Conservation (phyloP, 2,797 vertebrate genomes). For the Argyrosomus regius region DNA sequence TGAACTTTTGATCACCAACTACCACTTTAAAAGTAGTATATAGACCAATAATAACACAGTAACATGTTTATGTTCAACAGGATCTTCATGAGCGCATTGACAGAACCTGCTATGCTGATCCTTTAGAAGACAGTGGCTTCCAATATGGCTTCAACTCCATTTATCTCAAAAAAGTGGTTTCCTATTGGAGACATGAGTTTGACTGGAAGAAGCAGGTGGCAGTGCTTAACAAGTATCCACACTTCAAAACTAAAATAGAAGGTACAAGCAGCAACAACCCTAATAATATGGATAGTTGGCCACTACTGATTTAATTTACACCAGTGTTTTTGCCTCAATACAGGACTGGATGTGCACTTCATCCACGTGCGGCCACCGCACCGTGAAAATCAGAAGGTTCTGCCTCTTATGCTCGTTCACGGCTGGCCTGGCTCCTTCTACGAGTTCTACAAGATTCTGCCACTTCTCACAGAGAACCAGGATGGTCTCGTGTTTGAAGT, state of each 20-base stretch:
- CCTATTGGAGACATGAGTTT: conserved; percentile 91
- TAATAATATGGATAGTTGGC: background rate
- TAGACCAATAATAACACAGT: background rate
- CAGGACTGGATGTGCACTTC: conserved; percentile 91
- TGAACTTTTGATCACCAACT: background rate
- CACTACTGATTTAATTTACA: background rate
- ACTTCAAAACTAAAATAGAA: conserved; percentile 93
- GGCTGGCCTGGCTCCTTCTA: conserved; percentile 94
- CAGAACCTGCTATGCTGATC: conserved; percentile 80
- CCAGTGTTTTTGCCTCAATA: background rate
- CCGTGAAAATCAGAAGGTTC: conserved; percentile 75
- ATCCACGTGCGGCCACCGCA: conserved; percentile 86
- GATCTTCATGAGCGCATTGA: conserved; percentile 90
- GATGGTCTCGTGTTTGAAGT: conserved; percentile 87
- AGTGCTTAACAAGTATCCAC: conserved; percentile 89
- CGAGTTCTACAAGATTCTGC: conserved; percentile 92
- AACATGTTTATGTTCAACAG: conserved; percentile 70
- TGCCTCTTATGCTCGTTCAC: conserved; percentile 90
- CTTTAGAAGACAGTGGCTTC: conserved; percentile 86
- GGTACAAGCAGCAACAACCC: conserved; percentile 74
- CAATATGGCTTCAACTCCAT: conserved; percentile 91
- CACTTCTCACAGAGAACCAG: conserved; percentile 85
- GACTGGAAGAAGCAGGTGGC: conserved; percentile 91
- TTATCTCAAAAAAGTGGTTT: conserved; percentile 86
- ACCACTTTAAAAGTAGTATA: background rate